Evolutionary conservation across 2,797 vertebrate genomes (phyloP).

Genomic region (Cottoperca gobio): DNA sequence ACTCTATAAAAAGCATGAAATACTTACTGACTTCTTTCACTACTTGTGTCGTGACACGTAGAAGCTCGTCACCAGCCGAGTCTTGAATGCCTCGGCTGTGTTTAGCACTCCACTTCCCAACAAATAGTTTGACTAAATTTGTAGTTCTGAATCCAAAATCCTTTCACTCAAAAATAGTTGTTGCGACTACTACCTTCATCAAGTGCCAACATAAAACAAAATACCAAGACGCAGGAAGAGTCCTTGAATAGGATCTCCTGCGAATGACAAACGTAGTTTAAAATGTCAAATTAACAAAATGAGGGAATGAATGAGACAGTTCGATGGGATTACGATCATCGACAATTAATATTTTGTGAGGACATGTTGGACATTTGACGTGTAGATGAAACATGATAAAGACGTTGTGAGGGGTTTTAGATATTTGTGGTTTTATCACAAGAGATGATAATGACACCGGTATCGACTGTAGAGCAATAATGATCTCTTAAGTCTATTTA

Average conservation of each 20-base stretch:
- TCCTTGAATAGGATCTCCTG: background rate
- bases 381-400: constrained; percentile 33
- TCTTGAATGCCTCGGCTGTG: background rate
- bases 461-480: background rate
- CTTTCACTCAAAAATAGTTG: background rate
- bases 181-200: background rate
- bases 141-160: constrained; percentile 3
- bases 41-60: background rate
- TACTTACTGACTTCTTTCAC: background rate
- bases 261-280: constrained; percentile 9
- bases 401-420: constrained; percentile 28
- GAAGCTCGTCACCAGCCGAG: constrained; percentile 1
- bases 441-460: background rate
- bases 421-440: constrained; percentile 22
- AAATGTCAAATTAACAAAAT: background rate
- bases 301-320: constrained; percentile 14
- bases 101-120: constrained; percentile 15
- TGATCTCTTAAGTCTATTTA: background rate
- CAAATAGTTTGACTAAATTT: background rate
- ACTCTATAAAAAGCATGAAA: background rate
- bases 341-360: constrained; percentile 22
- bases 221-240: background rate
- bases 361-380: constrained; percentile 37
- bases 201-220: background rate
- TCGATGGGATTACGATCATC: constrained; percentile 8